These are phyloP conservation scores for Ctenodactylus gundi DNA, from an alignment of 2,113 vertebrate species.

Conservation along the genomic window DNA sequence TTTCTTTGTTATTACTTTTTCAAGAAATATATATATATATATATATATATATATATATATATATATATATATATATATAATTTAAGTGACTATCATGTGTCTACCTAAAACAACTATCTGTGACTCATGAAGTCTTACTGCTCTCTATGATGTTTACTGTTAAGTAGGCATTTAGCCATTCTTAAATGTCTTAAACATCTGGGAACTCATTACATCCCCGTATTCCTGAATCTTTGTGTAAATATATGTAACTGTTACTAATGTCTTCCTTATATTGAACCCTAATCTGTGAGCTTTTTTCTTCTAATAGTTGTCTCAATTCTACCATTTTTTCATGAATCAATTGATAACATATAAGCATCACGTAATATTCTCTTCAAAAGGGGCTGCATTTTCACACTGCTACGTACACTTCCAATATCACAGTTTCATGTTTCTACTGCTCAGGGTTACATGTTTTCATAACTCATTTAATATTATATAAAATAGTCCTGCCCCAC, in stretches of 20 bases:
- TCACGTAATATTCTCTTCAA: background rate
- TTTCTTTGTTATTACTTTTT: background rate
- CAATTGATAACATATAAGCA: background rate
- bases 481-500: background rate
- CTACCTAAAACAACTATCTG: background rate
- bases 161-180: background rate
- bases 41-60: no score
- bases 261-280: background rate
- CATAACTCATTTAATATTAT: background rate
- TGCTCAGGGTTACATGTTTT: rapidly evolving
- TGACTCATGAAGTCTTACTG: background rate
- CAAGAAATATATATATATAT: no score
- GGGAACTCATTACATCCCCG: background rate
- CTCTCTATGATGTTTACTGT: rapidly evolving
- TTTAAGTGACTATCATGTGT: background rate
- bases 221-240: background rate
- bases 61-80: no score
- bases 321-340: background rate
- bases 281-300: background rate
- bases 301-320: background rate
- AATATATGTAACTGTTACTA: background rate
- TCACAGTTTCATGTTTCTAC: background rate
- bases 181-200: background rate
- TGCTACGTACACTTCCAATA: background rate
- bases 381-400: background rate